These are phyloP conservation scores for Sesamia nonagrioides DNA, from an alignment of 1,140 invertebrate species.

Conservation along the genomic window DNA sequence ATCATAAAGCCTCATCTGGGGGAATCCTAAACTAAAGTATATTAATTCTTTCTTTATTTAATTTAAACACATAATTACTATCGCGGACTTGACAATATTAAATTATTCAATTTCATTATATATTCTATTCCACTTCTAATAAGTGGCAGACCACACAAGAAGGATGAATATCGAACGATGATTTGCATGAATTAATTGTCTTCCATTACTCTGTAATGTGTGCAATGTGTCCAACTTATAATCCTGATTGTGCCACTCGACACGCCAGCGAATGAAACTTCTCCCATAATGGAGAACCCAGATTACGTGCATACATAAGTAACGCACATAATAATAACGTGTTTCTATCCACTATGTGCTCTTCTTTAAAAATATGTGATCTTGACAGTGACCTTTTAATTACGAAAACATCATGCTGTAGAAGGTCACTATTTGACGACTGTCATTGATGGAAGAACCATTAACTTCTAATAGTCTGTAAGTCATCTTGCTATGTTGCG, in stretches of 20 bases:
- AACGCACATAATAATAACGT: background rate
- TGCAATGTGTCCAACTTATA: conserved; percentile 1
- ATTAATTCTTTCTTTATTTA: too few species aligned
- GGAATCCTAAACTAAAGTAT: too few species aligned
- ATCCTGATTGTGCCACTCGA: background rate
- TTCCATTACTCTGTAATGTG: background rate
- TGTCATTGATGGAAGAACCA: background rate
- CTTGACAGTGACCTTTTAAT: too few species aligned
- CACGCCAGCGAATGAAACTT: too few species aligned
- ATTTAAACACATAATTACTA: too few species aligned
- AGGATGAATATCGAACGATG: conserved; percentile 28
- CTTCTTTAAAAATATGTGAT: background rate
- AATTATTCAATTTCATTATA: too few species aligned
- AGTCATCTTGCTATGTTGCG: background rate
- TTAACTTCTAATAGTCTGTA: background rate
- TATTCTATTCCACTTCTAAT: background rate
- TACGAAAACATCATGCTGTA: too few species aligned
- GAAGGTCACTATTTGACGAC: too few species aligned
- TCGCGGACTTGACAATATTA: too few species aligned
- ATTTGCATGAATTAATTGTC: conserved; percentile 1
- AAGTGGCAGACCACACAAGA: conserved; percentile 8
- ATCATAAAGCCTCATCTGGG: too few species aligned
- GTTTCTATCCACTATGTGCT: background rate
- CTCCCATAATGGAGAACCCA: background rate
- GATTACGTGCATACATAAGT: background rate